Conservation (phyloP, 1,140 invertebrate genomes). For the Rhyzopertha dominica region DNA sequence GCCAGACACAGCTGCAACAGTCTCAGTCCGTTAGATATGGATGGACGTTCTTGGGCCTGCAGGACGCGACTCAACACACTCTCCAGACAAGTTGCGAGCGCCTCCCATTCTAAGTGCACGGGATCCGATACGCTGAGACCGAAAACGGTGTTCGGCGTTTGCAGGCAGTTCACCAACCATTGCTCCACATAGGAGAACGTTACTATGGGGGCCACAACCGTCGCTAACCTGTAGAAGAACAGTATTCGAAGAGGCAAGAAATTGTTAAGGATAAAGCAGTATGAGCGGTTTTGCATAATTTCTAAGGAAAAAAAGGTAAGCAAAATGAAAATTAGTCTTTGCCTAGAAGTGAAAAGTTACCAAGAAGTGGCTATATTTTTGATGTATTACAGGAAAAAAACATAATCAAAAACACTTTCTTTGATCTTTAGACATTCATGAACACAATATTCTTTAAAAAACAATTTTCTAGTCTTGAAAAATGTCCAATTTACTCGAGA, state of each 20-base stretch:
- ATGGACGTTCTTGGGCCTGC: slow-evolving; percentile 61
- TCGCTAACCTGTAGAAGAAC: slow-evolving; percentile 57
- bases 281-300: too few relatives aligned
- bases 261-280: too few relatives aligned
- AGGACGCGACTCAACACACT: slow-evolving; percentile 72
- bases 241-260: background rate
- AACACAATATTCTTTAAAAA: too few relatives aligned
- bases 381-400: too few relatives aligned
- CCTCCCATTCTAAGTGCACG: slow-evolving; percentile 81
- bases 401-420: too few relatives aligned
- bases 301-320: too few relatives aligned
- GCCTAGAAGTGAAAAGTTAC: too few relatives aligned
- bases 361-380: too few relatives aligned
- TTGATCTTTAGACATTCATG: too few relatives aligned
- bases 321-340: too few relatives aligned
- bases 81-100: slow-evolving; percentile 64
- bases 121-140: slow-evolving; percentile 53
- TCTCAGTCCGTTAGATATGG: slow-evolving; percentile 57
- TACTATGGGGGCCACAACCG: slow-evolving; percentile 72
- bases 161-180: slow-evolving; percentile 61
- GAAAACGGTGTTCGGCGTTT: slow-evolving; percentile 38
- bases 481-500: too few relatives aligned
- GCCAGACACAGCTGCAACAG: slow-evolving; percentile 71
- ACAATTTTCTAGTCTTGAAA: too few relatives aligned
- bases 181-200: slow-evolving; percentile 72